phyloP scores from a whole-genome alignment of 2,888 invertebrate genomes.

The Zygaena filipendulae region DNA sequence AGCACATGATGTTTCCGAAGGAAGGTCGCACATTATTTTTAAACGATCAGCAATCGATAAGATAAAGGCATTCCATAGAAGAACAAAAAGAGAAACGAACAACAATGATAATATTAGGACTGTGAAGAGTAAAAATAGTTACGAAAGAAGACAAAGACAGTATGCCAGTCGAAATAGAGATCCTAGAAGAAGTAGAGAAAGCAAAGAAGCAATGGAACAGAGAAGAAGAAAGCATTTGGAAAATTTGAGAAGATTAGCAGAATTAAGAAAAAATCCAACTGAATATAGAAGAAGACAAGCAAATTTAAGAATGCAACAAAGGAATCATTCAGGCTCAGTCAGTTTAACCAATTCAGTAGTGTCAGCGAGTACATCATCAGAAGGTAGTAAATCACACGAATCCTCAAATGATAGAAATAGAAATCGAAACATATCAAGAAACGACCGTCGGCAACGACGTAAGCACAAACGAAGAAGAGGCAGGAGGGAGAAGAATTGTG shows the following conservation, averaged over 20 bases:
- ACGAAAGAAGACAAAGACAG: constrained; percentile 54
- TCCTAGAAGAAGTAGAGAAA: constrained; percentile 60
- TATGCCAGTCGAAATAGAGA: constrained; percentile 39
- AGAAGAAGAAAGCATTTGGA: constrained; percentile 44
- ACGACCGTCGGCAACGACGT: constrained; percentile 31
- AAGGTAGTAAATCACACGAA: constrained; percentile 37
- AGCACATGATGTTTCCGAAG: constrained; percentile 33
- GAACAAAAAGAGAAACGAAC: constrained; percentile 33
- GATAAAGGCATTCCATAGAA: constrained; percentile 44
- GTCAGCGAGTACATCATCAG: constrained; percentile 37
- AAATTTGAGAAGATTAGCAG: constrained; percentile 38
- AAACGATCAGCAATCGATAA: constrained; percentile 73
- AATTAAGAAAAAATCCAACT: constrained; percentile 47
- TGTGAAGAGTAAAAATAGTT: constrained; percentile 33
- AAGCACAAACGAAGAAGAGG: constrained; percentile 44
- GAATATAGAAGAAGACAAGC: constrained; percentile 45
- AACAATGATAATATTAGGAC: constrained; percentile 23
- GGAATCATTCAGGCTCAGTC: too few species aligned
- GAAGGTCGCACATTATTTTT: constrained; percentile 75
- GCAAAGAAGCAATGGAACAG: constrained; percentile 70
- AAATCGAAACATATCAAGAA: constrained; percentile 26
- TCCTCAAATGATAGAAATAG: constrained; percentile 24
- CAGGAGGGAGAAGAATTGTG: constrained; percentile 50
- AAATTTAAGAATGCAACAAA: constrained; percentile 39
- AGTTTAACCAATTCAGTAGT: constrained; percentile 25